These are phyloP conservation scores for Dicrostonyx torquatus DNA, from an alignment of 2,797 vertebrate species.

Conservation along the genomic window DNA sequence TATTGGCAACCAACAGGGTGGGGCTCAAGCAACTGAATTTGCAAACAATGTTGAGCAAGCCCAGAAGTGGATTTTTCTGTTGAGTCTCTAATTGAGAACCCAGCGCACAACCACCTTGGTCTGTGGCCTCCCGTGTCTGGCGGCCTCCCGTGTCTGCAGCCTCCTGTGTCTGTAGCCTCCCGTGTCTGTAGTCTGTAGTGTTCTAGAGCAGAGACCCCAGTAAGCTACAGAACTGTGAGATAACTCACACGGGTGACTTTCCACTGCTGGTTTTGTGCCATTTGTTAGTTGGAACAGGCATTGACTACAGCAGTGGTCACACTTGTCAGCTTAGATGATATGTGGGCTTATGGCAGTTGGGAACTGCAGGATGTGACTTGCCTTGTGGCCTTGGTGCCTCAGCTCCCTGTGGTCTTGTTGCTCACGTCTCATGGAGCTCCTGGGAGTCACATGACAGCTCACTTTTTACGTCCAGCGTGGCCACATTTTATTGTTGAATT, in stretches of 20 bases:
- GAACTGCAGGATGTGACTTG: background rate
- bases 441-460: constrained; percentile 38
- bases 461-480: constrained; percentile 68
- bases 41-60: background rate
- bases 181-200: background rate
- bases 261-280: background rate
- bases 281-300: background rate
- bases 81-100: background rate
- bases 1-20: background rate
- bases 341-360: background rate
- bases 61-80: background rate
- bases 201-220: background rate
- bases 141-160: background rate
- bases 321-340: background rate
- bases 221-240: background rate
- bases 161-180: background rate
- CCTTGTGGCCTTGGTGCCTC: background rate
- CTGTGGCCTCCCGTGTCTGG: background rate
- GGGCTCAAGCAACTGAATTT: background rate
- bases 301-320: background rate
- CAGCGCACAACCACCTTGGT: too few species aligned
- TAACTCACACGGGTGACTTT: background rate
- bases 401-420: background rate
- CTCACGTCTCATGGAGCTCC: background rate
- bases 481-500: constrained; percentile 82